Evolutionary conservation across 2,113 vertebrate species (phyloP).

Genomic region (Cyanocitta stelleri): DNA sequence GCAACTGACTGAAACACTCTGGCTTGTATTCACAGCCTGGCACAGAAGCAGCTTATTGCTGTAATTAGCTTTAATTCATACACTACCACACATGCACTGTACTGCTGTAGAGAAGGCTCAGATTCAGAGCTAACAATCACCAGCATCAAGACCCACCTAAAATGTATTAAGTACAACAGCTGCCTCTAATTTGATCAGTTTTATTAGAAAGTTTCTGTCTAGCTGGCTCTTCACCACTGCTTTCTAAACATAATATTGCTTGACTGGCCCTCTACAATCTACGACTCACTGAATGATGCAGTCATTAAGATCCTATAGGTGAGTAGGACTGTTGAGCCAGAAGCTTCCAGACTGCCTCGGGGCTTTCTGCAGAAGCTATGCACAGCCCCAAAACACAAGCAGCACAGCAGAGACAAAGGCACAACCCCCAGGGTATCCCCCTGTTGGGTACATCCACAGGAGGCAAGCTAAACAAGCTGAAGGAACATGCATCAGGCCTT

Average conservation of each 20-base stretch:
- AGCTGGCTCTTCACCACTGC: neutral
- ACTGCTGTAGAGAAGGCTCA: neutral
- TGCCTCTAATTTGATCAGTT: neutral
- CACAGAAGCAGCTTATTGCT: neutral
- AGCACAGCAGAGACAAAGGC: neutral
- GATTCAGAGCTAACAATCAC: neutral
- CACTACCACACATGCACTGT: neutral
- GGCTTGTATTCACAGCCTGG: neutral
- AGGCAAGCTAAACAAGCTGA: neutral
- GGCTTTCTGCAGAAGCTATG: neutral
- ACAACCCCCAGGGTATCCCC: neutral
- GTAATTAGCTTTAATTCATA: slow-evolving; percentile 22
- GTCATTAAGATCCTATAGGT: neutral
- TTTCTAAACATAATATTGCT: neutral
- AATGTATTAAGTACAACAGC: neutral
- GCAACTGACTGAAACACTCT: neutral
- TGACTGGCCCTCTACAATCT: neutral
- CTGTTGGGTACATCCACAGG: neutral
- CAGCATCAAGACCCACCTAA: neutral
- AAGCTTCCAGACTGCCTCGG: neutral
- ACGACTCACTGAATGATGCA: neutral
- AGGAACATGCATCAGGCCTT: neutral
- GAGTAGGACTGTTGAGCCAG: neutral
- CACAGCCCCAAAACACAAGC: neutral
- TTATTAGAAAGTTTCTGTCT: neutral